Evolutionary conservation across 1,140 invertebrate species (phyloP).

Genomic region (Drosophila punjabiensis): DNA sequence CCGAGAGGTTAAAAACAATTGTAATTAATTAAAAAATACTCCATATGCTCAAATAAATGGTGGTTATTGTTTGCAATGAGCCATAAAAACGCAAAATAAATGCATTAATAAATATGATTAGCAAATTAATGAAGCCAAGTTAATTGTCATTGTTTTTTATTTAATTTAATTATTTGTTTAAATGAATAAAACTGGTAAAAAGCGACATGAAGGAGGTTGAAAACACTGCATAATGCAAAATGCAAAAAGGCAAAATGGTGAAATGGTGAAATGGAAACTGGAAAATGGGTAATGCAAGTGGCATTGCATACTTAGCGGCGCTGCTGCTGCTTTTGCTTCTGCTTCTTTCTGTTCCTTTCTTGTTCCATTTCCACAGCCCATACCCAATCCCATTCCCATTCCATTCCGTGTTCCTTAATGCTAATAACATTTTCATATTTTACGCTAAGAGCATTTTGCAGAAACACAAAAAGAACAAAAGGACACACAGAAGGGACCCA

Average conservation of each 20-base stretch:
- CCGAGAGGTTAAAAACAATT: not conserved
- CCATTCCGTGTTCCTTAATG: slow-evolving; percentile 43
- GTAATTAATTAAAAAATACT: not conserved
- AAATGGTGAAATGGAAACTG: slow-evolving; percentile 3
- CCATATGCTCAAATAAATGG: not conserved
- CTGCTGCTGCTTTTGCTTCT: not conserved
- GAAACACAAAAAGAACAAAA: not conserved
- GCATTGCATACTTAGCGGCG: slow-evolving; percentile 57
- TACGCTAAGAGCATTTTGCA: slow-evolving; percentile 51
- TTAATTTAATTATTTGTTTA: not conserved
- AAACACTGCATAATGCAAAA: slow-evolving; percentile 2
- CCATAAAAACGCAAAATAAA: not conserved
- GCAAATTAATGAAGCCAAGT: not conserved
- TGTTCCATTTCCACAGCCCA: slow-evolving; percentile 16
- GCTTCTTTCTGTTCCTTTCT: not conserved
- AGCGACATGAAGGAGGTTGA: not conserved
- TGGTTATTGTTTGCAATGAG: not conserved
- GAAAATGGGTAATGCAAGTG: slow-evolving; percentile 46
- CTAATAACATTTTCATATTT: slow-evolving; percentile 71
- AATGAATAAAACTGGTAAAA: not conserved
- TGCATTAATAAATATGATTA: not conserved
- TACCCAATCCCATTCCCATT: slow-evolving; percentile 23
- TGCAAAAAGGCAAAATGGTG: slow-evolving; percentile 20
- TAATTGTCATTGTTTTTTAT: not conserved
- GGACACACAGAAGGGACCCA: slow-evolving; percentile 2